phyloP scores from a whole-genome alignment of 2,113 vertebrate species.

The Chionodraco myersi region DNA sequence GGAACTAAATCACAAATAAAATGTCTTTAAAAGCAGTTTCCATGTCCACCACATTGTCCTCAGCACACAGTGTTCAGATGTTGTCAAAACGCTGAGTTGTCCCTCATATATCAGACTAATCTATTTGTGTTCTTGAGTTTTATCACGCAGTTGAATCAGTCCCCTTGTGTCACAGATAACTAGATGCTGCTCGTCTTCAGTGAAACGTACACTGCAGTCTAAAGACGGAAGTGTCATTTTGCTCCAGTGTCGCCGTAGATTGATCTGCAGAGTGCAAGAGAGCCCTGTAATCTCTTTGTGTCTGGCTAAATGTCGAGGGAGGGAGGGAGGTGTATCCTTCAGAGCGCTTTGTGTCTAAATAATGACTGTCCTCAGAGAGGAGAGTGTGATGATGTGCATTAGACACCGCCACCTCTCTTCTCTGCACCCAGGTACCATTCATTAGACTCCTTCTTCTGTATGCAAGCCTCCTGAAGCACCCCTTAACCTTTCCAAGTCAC shows the following conservation, averaged over 20 bases:
- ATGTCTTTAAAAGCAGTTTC: too few relatives aligned
- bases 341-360: slow-evolving; percentile 74
- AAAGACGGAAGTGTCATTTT: too few relatives aligned
- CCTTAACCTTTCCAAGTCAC: slow-evolving; percentile 24
- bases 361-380: slow-evolving; percentile 66
- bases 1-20: background rate
- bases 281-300: slow-evolving; percentile 53
- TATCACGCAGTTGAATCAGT: background rate
- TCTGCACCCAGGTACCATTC: slow-evolving; percentile 41
- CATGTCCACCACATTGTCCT: background rate
- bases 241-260: background rate
- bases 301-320: slow-evolving; percentile 49
- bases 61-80: background rate
- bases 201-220: background rate
- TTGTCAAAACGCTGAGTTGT: background rate
- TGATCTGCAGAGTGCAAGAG: slow-evolving; percentile 18
- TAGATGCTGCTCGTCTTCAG: background rate
- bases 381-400: slow-evolving; percentile 45
- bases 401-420: slow-evolving; percentile 46
- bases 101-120: background rate
- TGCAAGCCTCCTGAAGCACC: slow-evolving; percentile 46
- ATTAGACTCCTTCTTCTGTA: slow-evolving; percentile 49
- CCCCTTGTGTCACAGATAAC: background rate
- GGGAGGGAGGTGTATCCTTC: slow-evolving; percentile 57
- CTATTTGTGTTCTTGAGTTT: background rate